Evolutionary conservation across 2,888 invertebrate species (phyloP).

Genomic region (Eugnorisma glareosa): DNA sequence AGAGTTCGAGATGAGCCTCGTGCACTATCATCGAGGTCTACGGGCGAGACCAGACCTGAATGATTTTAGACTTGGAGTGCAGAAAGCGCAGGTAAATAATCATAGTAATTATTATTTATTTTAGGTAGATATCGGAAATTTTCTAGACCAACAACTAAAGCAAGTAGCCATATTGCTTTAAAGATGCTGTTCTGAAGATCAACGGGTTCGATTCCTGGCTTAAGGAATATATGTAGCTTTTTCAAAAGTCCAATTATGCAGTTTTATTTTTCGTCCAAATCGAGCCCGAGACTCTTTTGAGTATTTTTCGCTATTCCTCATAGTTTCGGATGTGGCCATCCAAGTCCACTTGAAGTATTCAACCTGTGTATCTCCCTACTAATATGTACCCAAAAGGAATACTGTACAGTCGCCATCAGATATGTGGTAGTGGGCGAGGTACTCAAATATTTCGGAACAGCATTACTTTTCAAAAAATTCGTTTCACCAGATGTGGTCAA

Average conservation of each 20-base stretch:
- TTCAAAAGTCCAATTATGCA: neutral
- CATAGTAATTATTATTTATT: neutral
- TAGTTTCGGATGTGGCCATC: too few relatives aligned
- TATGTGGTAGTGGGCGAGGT: too few relatives aligned
- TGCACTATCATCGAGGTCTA: conserved; percentile 97
- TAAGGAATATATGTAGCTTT: neutral
- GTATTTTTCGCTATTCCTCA: too few relatives aligned
- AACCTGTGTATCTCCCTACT: neutral
- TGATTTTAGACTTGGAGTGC: conserved; percentile 94
- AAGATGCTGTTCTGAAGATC: neutral
- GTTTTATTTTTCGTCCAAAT: neutral
- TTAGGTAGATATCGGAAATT: neutral
- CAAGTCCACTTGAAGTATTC: neutral
- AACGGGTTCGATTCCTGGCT: neutral
- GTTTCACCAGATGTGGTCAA: too few relatives aligned
- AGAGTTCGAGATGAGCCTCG: conserved; percentile 97
- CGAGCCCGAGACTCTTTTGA: too few relatives aligned
- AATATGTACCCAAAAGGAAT: neutral
- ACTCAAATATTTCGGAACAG: too few relatives aligned
- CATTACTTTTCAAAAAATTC: too few relatives aligned
- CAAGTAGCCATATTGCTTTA: neutral
- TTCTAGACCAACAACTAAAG: neutral
- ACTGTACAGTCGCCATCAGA: too few relatives aligned
- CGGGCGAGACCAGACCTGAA: conserved; percentile 96
- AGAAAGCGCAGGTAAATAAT: conserved; percentile 93